These are phyloP conservation scores for Conistra vaccinii DNA, from an alignment of 2,888 invertebrate genomes.

Conservation along the genomic window DNA sequence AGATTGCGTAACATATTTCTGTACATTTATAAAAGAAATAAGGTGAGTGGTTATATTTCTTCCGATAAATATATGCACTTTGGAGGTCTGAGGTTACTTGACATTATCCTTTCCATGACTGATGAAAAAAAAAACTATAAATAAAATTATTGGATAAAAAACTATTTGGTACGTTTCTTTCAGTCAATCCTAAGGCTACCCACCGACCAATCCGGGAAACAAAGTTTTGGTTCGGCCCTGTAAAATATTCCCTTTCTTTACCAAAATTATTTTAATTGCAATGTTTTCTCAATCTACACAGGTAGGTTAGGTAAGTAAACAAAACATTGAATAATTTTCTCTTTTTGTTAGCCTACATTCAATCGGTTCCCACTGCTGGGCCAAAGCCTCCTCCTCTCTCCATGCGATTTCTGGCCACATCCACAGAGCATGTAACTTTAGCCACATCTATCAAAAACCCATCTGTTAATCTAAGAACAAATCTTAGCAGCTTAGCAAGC, in stretches of 20 bases:
- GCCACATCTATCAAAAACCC: neutral
- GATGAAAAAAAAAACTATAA: constrained; percentile 4
- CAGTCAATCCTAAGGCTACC: too few relatives aligned
- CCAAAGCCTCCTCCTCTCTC: neutral
- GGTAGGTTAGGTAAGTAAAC: neutral
- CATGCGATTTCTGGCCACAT: neutral
- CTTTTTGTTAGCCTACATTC: neutral
- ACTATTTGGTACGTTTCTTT: constrained; percentile 20
- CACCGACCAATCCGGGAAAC: too few relatives aligned
- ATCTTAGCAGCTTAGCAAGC: neutral
- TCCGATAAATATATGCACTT: neutral
- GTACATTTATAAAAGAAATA: neutral
- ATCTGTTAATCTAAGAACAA: neutral
- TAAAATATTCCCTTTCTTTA: neutral
- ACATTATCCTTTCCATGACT: neutral
- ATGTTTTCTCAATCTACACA: neutral
- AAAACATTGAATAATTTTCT: neutral
- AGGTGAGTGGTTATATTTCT: constrained; percentile 42
- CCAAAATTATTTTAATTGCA: neutral
- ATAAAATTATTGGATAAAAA: constrained; percentile 22
- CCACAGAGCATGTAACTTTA: neutral
- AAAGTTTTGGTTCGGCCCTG: neutral
- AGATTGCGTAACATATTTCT: constrained; percentile 43
- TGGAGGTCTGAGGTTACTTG: constrained; percentile 51
- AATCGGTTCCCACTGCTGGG: neutral